Base-by-base conservation (phyloP, 2,113 vertebrate species). In the Brachypodius melanocephalos region DNA sequence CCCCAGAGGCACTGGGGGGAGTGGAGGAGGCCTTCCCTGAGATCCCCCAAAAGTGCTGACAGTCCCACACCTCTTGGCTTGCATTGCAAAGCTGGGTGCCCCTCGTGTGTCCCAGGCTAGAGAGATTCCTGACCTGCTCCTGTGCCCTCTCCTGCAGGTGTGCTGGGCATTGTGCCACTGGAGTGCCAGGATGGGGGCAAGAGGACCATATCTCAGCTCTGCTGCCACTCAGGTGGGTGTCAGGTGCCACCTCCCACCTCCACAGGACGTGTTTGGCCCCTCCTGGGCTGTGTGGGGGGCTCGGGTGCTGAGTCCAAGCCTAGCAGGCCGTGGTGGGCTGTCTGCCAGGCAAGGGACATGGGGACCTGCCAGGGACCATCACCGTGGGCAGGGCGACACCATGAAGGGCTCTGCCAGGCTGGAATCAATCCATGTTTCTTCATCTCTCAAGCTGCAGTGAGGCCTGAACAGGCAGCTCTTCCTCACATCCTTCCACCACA, bases 181-280 rank as follows among this genome's bases (percentile, higher is more conserved):
- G 97, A 98, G 46, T 88, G 97, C 1, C 95, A 96, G n/a, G 89
- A 98, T 52, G 98, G 98, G 65, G 98, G 97, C 73, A 98, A 98
- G 90, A 98, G 97, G 97, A 95, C 94, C 0, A 94, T 99, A 86
- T 97, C 97, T 16, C 97, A 98, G 65, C 97, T 99, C 61, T 98
- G 98, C 80, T 99, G 99, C 91, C 99, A 99, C 95, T 98, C 98
- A 91, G 99, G 99, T 99, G 96, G 45, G 58, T 66, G 57, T 22
- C 1, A 3, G 25, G 43, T 15, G 6, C 82, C 58, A 25, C 17
- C 19, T 69, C 31, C 73, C 59, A 31, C 26, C 20, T 72, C 42
- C 24, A 4, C 32, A 31, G 59, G 49, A 79, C 0, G 3, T 6
- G 0, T 48, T 66, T 48, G 40, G 24, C n/a, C 19, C 57, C 0